Conservation (phyloP, 2,113 vertebrate genomes). For the Python bivittatus region DNA sequence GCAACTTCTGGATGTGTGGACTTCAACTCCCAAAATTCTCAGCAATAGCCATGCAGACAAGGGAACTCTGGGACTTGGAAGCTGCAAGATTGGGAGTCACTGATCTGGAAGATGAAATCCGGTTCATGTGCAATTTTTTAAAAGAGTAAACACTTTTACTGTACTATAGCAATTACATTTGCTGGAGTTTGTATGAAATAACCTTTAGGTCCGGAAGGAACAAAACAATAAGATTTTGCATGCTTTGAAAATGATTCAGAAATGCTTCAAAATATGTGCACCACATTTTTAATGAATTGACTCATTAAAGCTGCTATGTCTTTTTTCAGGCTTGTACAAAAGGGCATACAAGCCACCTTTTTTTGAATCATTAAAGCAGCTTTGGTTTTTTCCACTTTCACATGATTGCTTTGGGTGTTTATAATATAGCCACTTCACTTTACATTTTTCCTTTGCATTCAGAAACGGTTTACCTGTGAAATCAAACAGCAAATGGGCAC, state of each 20-base stretch:
- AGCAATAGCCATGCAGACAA: not conserved
- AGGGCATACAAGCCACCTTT: not conserved
- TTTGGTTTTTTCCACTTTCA: not conserved
- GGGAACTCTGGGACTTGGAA: not conserved
- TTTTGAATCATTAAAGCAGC: too few relatives aligned
- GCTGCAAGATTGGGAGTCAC: not conserved
- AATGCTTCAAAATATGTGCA: not conserved
- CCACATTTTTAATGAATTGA: not conserved
- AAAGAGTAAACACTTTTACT: not conserved
- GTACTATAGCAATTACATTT: not conserved
- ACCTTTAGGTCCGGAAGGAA: not conserved
- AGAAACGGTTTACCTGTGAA: not conserved
- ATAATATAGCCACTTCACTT: slow-evolving; percentile 28
- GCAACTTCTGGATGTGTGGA: not conserved
- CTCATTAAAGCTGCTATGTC: not conserved
- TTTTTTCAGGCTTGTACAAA: not conserved
- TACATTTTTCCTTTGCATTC: not conserved
- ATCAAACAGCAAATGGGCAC: not conserved
- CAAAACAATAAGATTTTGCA: not conserved
- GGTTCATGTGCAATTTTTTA: not conserved
- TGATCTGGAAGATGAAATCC: not conserved
- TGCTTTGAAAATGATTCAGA: not conserved
- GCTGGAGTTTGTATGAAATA: not conserved
- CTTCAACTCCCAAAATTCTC: not conserved
- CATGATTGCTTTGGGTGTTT: not conserved